Evolutionary conservation across 2,888 invertebrate genomes (phyloP).

Genomic region (Ctena decussata): DNA sequence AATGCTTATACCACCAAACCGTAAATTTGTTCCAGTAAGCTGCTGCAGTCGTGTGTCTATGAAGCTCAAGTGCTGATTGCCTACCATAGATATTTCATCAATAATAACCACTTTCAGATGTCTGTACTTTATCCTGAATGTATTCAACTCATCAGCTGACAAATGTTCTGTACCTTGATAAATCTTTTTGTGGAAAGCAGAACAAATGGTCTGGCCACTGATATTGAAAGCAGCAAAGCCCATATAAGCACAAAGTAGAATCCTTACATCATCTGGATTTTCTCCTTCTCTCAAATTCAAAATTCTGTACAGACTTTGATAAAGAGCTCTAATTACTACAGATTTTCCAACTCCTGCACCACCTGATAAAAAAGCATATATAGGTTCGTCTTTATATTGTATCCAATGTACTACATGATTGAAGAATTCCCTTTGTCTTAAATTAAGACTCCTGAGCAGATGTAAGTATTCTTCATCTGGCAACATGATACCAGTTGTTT

Average conservation of each 20-base stretch:
- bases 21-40: not conserved
- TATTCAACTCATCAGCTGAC: not conserved
- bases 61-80: not conserved
- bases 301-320: slow-evolving; percentile 4
- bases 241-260: slow-evolving; percentile 12
- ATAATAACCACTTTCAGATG: not conserved
- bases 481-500: too few relatives aligned
- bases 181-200: not conserved
- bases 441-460: too few relatives aligned
- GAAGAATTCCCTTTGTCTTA: too few relatives aligned
- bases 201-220: not conserved
- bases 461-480: too few relatives aligned
- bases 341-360: too few relatives aligned
- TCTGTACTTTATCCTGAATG: slow-evolving; percentile 1
- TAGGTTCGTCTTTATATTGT: too few relatives aligned
- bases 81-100: slow-evolving; percentile 2
- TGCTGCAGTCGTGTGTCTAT: not conserved
- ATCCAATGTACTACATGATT: too few relatives aligned
- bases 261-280: slow-evolving; percentile 13
- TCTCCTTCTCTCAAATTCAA: slow-evolving; percentile 17
- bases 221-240: not conserved
- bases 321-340: slow-evolving; percentile 8
- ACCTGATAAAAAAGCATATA: too few relatives aligned
- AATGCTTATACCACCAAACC: not conserved
- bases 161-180: not conserved